phyloP scores from a whole-genome alignment of 2,888 invertebrate genomes.

The Hyles lineata region DNA sequence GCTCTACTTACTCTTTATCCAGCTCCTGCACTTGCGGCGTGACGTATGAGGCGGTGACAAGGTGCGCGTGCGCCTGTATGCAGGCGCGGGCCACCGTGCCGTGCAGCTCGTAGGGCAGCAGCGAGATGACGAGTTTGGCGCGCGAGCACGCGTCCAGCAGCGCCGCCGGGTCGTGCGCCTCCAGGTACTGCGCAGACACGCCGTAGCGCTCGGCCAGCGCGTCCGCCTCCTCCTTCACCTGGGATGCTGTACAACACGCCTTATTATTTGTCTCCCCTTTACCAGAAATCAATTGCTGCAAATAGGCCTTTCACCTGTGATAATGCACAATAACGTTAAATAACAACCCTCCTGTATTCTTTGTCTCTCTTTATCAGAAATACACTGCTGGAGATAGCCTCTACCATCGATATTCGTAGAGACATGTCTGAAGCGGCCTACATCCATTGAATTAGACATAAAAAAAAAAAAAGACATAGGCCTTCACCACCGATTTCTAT shows the following conservation, averaged over 20 bases:
- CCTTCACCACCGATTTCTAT: too few relatives aligned
- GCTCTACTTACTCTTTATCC: slow-evolving; percentile 87
- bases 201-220: slow-evolving; percentile 91
- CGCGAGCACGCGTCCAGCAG: slow-evolving; percentile 89
- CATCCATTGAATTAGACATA: too few relatives aligned
- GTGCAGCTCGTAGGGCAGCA: slow-evolving; percentile 96
- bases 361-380: too few relatives aligned
- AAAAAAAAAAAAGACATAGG: too few relatives aligned
- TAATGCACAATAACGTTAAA: too few relatives aligned
- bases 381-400: too few relatives aligned
- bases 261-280: too few relatives aligned
- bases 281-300: too few relatives aligned
- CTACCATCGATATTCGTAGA: too few relatives aligned
- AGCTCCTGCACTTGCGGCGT: slow-evolving; percentile 92
- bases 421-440: too few relatives aligned
- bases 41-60: slow-evolving; percentile 98
- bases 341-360: too few relatives aligned
- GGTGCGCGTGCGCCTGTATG: slow-evolving; percentile 92
- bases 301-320: too few relatives aligned
- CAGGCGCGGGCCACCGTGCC: slow-evolving; percentile 94
- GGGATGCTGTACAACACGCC: slow-evolving; percentile 85
- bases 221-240: slow-evolving; percentile 95
- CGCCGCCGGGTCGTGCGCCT: slow-evolving; percentile 90
- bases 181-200: slow-evolving; percentile 91
- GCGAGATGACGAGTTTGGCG: slow-evolving; percentile 92